Conservation (phyloP, 2,113 vertebrate genomes). For the Microcebus tavaratra region DNA sequence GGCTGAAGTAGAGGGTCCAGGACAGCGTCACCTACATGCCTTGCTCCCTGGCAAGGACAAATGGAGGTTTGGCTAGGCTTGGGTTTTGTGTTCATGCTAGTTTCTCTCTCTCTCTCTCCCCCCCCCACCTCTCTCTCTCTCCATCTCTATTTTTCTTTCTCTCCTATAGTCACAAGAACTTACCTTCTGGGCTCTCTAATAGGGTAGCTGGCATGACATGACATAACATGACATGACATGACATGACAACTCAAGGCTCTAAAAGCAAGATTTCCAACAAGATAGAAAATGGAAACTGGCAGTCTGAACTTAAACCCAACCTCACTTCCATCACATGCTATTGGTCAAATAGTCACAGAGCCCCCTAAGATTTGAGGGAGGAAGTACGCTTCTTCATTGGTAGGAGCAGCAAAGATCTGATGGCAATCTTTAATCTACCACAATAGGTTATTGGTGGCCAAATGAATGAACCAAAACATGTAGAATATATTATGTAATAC, state of each 20-base stretch:
- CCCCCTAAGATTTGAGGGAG: not conserved
- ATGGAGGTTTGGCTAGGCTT: not conserved
- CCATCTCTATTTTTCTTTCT: not conserved
- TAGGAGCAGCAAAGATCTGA: not conserved
- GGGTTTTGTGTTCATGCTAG: too few species aligned
- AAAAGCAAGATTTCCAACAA: not conserved
- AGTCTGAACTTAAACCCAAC: not conserved
- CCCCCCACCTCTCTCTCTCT: not conserved
- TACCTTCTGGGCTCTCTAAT: not conserved
- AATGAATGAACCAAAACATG: not conserved
- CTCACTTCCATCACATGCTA: not conserved
- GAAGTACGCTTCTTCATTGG: not conserved
- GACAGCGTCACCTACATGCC: not conserved
- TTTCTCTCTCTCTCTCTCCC: not conserved
- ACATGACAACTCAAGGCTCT: not conserved
- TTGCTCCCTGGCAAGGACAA: not conserved
- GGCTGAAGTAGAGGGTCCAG: not conserved
- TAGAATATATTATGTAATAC: not conserved
- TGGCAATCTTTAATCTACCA: not conserved
- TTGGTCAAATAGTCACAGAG: not conserved
- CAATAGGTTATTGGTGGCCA: not conserved
- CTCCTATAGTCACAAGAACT: not conserved
- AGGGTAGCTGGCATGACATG: not conserved
- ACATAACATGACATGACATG: not conserved
- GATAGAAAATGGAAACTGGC: not conserved